phyloP scores from a whole-genome alignment of 2,888 invertebrate species.

The Chloroclysta siterata region DNA sequence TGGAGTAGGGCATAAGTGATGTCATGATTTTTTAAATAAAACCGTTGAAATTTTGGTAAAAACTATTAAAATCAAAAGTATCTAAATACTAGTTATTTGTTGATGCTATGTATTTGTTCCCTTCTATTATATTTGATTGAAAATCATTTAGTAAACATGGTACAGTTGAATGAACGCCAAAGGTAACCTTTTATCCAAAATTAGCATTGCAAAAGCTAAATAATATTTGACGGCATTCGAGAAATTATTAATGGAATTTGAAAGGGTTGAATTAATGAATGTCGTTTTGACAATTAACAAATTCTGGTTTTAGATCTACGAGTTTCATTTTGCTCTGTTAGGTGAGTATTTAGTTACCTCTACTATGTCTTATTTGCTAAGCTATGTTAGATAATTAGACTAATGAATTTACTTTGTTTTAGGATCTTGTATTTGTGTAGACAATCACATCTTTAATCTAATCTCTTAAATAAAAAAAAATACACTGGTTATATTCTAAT shows the following conservation, averaged over 20 bases:
- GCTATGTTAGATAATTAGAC: conserved; percentile 2
- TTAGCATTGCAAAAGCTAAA: conserved; percentile 7
- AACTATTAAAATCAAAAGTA: not conserved
- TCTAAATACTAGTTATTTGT: no score
- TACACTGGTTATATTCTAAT: not conserved
- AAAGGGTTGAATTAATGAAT: conserved; percentile 9
- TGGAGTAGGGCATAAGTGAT: not conserved
- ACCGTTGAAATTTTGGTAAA: not conserved
- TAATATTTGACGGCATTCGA: conserved; percentile 3
- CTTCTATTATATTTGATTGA: not conserved
- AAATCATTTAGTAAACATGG: not conserved
- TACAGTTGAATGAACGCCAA: not conserved
- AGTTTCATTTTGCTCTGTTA: conserved; percentile 9
- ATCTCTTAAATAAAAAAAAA: not conserved
- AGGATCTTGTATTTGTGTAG: not conserved
- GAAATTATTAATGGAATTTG: conserved; percentile 13
- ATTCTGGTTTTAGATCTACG: not conserved
- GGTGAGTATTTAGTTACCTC: conserved; percentile 6
- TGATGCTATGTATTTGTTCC: not conserved
- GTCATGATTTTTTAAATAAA: not conserved
- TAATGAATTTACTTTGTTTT: conserved; percentile 2
- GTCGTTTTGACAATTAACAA: conserved; percentile 9
- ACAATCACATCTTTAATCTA: not conserved
- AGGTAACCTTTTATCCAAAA: conserved; percentile 14
- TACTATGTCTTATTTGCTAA: conserved; percentile 4